These are phyloP conservation scores for Sphyrna mokarran DNA, from an alignment of 2,113 vertebrate genomes.

Conservation along the genomic window DNA sequence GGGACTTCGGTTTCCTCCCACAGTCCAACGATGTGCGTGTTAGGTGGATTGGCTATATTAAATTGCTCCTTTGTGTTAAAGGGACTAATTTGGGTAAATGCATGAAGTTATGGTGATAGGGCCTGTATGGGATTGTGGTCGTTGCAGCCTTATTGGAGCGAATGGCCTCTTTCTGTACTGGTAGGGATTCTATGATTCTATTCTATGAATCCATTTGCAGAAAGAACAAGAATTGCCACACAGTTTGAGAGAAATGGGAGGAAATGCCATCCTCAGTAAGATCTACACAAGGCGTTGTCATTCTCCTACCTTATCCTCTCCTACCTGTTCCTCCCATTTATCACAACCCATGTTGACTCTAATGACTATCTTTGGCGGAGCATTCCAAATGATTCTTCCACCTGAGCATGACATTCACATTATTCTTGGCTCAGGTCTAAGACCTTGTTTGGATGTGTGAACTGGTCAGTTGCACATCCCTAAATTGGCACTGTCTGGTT, in stretches of 20 bases:
- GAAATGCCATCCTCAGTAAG: background rate
- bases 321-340: background rate
- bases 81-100: background rate
- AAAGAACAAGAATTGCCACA: background rate
- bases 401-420: background rate
- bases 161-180: too few species aligned
- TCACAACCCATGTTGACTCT: background rate
- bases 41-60: too few species aligned
- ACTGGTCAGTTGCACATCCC: background rate
- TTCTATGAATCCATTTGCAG: too few species aligned
- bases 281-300: background rate
- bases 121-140: too few species aligned
- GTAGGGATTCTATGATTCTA: too few species aligned
- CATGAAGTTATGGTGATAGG: too few species aligned
- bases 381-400: background rate
- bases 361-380: background rate
- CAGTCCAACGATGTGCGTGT: too few species aligned
- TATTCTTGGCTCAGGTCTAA: background rate
- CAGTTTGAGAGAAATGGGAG: background rate
- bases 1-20: too few species aligned
- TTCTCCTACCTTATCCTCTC: background rate
- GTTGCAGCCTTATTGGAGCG: too few species aligned
- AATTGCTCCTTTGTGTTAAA: too few species aligned
- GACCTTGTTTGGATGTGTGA: background rate
- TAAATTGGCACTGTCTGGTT: background rate